phyloP scores from a whole-genome alignment of 1,140 invertebrate genomes.

The Euwallacea similis region DNA sequence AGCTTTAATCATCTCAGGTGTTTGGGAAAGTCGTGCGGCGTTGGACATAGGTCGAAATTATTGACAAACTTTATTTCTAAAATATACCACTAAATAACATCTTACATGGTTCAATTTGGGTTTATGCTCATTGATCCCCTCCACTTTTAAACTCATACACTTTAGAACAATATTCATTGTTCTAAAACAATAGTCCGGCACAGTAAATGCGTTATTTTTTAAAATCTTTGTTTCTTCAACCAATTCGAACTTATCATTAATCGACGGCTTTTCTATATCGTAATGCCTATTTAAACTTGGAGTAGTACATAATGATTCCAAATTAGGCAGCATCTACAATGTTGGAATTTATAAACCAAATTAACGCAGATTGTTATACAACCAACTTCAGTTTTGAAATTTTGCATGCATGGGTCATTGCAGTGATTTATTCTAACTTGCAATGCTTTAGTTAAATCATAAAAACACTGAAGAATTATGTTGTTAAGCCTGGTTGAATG shows the following conservation, averaged over 20 bases:
- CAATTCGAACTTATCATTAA: slow-evolving; percentile 37
- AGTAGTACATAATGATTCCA: slow-evolving; percentile 6
- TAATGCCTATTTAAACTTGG: not conserved
- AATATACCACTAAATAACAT: not conserved
- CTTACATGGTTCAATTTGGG: slow-evolving; percentile 42
- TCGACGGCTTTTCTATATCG: not conserved
- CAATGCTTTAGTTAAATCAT: slow-evolving; percentile 56
- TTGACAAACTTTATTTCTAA: slow-evolving; percentile 16
- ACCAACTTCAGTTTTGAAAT: slow-evolving; percentile 49
- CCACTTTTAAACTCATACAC: slow-evolving; percentile 46
- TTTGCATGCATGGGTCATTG: slow-evolving; percentile 57
- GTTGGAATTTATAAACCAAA: slow-evolving; percentile 3
- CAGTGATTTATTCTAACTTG: slow-evolving; percentile 57
- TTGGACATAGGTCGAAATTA: too few relatives aligned
- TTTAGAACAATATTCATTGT: slow-evolving; percentile 54
- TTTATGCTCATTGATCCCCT: slow-evolving; percentile 32
- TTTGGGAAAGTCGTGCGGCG: too few relatives aligned
- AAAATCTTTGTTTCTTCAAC: slow-evolving; percentile 48
- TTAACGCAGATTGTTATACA: not conserved
- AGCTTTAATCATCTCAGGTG: too few relatives aligned
- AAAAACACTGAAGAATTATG: slow-evolving; percentile 54
- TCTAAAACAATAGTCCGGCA: slow-evolving; percentile 59
- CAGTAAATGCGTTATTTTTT: slow-evolving; percentile 53
- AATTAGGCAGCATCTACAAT: slow-evolving; percentile 19
- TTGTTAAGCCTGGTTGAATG: slow-evolving; percentile 45